Evolutionary conservation across 2,888 invertebrate species (phyloP).

Genomic region (Agapetus fuscipes): DNA sequence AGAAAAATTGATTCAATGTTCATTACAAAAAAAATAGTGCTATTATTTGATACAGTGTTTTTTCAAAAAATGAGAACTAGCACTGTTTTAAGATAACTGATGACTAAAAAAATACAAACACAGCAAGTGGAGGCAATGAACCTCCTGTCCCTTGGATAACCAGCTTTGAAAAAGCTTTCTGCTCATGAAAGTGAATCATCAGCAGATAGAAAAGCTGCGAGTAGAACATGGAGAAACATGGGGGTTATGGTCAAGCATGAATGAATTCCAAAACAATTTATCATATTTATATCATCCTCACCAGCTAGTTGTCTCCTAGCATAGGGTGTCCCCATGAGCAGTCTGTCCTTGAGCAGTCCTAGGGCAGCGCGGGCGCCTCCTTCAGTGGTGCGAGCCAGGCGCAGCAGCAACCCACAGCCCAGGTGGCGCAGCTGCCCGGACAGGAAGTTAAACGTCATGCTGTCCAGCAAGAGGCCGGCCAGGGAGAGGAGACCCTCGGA

Average conservation of each 20-base stretch:
- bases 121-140: too few relatives aligned
- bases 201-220: too few relatives aligned
- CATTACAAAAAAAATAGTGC: constrained; percentile 1
- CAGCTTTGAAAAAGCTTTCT: too few relatives aligned
- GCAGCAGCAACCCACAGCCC: constrained; percentile 33
- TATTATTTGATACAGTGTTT: background rate
- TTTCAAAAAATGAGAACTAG: background rate
- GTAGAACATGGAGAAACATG: too few relatives aligned
- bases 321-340: constrained; percentile 30
- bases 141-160: too few relatives aligned
- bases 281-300: background rate
- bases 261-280: background rate
- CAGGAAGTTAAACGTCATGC: constrained; percentile 22
- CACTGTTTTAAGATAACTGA: too few relatives aligned
- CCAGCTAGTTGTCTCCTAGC: background rate
- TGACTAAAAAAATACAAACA: too few relatives aligned
- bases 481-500: constrained; percentile 35
- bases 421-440: constrained; percentile 28
- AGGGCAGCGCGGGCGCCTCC: constrained; percentile 33
- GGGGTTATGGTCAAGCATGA: too few relatives aligned
- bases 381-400: constrained; percentile 33
- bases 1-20: too few relatives aligned
- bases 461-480: constrained; percentile 31
- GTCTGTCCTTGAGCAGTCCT: constrained; percentile 29
- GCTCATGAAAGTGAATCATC: too few relatives aligned